Evolutionary conservation across 2,888 invertebrate genomes (phyloP).

Genomic region (Zele albiditarsus): DNA sequence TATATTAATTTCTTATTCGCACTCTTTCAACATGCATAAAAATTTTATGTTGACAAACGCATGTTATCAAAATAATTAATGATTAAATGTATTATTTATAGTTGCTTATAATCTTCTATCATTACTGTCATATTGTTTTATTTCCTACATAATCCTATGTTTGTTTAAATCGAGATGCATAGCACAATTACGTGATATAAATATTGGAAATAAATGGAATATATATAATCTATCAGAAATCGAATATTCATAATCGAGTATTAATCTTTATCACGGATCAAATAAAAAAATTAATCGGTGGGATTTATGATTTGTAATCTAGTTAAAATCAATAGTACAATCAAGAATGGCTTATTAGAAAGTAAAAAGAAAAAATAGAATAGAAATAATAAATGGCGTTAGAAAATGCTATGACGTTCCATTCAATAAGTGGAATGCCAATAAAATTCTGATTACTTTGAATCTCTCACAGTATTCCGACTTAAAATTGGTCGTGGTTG

Average conservation of each 20-base stretch:
- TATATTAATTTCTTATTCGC: background rate
- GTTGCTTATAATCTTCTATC: background rate
- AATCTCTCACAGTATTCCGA: background rate
- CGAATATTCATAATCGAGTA: background rate
- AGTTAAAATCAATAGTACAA: conserved; percentile 4
- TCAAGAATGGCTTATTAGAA: background rate
- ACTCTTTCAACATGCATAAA: background rate
- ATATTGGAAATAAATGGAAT: background rate
- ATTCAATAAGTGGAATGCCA: background rate
- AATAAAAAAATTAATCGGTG: background rate
- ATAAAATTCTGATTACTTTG: background rate
- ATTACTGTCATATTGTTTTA: background rate
- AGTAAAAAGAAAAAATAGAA: background rate
- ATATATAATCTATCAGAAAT: conserved; percentile 9
- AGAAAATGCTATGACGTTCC: background rate
- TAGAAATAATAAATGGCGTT: background rate
- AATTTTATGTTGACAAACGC: conserved; percentile 5
- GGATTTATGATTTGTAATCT: background rate
- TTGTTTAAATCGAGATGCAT: background rate
- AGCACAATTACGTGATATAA: background rate
- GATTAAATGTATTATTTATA: background rate
- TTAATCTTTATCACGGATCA: background rate
- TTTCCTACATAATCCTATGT: too few relatives aligned
- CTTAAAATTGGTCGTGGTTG: conserved; percentile 19
- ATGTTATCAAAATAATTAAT: background rate